Base-by-base conservation (phyloP, 2,797 vertebrate genomes). In the Falco concolor region DNA sequence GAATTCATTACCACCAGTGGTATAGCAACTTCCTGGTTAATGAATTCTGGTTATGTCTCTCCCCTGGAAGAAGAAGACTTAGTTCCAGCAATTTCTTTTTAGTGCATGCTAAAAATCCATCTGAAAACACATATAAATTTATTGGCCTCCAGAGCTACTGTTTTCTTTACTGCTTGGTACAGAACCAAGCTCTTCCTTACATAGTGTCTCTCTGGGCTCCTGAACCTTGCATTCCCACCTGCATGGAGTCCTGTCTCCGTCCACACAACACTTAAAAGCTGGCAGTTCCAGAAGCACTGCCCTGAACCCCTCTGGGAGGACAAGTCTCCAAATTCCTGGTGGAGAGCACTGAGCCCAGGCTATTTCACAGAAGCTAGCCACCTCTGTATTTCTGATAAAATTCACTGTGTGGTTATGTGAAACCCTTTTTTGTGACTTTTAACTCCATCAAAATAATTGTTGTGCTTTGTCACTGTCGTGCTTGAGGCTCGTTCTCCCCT, bases 171-270 rank as follows among this genome's bases (percentile, higher is more conserved):
- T 88, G 21, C 20, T 47, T 4, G 0, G 49, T 49, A 54, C n/a
- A 91, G 69, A 77, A 30, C 30, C 49, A 30, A 76, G 9, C 17
- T 73, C 50, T 78, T 65, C 32, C 47, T 50, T 10, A 1, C 15
- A 1, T 9, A 9, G 12, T 2, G 18, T 16, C 16, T 52, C 22
- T 24, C 34, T 61, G 52, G 50, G 5, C 8, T 53, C 40, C 49
- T 50, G 45, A 24, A 19, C 9, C 30, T 80, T 49, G 4, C 30
- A 18, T 2, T 52, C 22, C 44, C 73, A 34, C 38, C 50, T 79
- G n/a, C 19, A 3, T 1, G 0, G 22, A 22, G 4, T 59, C 44
- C 53, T 86, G 53, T 7, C 56, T 63, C 11, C 64, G 24, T 8
- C 38, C 40, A 23, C 1, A 4, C 21, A 49, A 47, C 34, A 8